A percentile compares a stretch with the other conserved stretches of the same genome.
phyloP scores from a whole-genome alignment of 2,113 vertebrate genomes.

The Bombycilla garrulus region DNA sequence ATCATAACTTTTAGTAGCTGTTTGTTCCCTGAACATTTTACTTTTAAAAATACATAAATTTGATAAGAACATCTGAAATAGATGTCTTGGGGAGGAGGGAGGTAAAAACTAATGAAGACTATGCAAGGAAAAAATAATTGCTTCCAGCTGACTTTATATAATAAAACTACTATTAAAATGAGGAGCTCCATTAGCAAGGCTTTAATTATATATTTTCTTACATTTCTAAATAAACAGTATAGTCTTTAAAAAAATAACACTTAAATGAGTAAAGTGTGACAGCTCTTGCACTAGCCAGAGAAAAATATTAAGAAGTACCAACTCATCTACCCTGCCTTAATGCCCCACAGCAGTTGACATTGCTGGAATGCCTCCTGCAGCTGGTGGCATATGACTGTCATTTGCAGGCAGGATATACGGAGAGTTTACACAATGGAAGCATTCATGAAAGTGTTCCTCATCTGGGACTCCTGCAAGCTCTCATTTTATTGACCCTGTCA shows the following conservation, averaged over 20 bases:
- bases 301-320: slow-evolving; percentile 75
- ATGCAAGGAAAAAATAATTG: slow-evolving; percentile 67
- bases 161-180: slow-evolving; percentile 73
- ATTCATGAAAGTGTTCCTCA: slow-evolving; percentile 62
- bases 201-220: slow-evolving; percentile 66
- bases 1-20: slow-evolving; percentile 28
- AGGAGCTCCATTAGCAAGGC: slow-evolving; percentile 52
- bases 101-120: slow-evolving; percentile 60
- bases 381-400: slow-evolving; percentile 79
- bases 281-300: slow-evolving; percentile 73
- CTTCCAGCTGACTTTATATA: slow-evolving; percentile 72
- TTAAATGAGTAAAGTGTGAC: slow-evolving; percentile 41
- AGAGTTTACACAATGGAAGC: slow-evolving; percentile 56
- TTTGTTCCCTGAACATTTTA: slow-evolving; percentile 53
- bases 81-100: slow-evolving; percentile 10
- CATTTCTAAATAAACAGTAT: slow-evolving; percentile 20
- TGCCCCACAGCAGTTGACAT: slow-evolving; percentile 69
- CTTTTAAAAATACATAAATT: slow-evolving; percentile 23
- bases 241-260: slow-evolving; percentile 32
- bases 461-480: slow-evolving; percentile 61
- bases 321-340: slow-evolving; percentile 53
- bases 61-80: slow-evolving; percentile 57
- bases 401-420: slow-evolving; percentile 63
- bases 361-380: slow-evolving; percentile 78
- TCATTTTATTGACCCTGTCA: slow-evolving; percentile 70